A percentile compares a stretch with the other conserved stretches of the same genome.
These are phyloP conservation scores for Palaemon carinicauda DNA, from an alignment of 1,140 invertebrate genomes.

Conservation along the genomic window DNA sequence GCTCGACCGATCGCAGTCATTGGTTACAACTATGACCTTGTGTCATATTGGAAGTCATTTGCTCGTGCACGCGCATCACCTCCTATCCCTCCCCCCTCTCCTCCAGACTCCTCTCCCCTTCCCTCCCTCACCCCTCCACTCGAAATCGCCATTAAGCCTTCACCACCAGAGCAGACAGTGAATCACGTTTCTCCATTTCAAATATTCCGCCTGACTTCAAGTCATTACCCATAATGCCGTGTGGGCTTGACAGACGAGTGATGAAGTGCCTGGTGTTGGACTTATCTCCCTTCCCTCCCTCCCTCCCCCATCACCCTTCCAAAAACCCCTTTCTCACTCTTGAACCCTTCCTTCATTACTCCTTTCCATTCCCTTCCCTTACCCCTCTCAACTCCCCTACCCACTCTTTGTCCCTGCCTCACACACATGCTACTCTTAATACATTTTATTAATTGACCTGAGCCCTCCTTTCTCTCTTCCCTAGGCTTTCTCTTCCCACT, in stretches of 20 bases:
- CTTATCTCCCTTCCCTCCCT: neutral
- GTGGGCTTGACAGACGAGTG: constrained; percentile 49
- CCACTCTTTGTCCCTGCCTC: neutral
- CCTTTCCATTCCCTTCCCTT: neutral
- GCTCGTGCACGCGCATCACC: too few species aligned
- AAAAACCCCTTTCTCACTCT: neutral
- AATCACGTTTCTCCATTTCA: constrained; percentile 55
- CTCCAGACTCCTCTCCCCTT: neutral
- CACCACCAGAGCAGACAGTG: constrained; percentile 31
- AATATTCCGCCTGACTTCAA: constrained; percentile 49
- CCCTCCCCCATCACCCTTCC: neutral
- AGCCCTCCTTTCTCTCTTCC: neutral
- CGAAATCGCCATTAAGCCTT: neutral
- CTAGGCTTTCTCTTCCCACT: neutral
- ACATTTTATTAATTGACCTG: too few species aligned
- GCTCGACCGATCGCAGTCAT: neutral
- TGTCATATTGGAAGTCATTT: too few species aligned
- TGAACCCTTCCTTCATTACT: neutral
- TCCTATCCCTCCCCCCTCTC: too few species aligned
- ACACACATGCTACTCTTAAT: too few species aligned
- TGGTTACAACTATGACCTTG: neutral
- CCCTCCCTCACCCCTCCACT: neutral
- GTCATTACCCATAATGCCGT: constrained; percentile 54
- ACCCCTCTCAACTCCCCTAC: neutral
- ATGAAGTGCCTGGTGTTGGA: constrained; percentile 21